Percentiles rank a stretch among this genome's conserved stretches.
These are phyloP conservation scores for Ardeotis arabs DNA, from an alignment of 2,113 vertebrate species.

Conservation along the genomic window DNA sequence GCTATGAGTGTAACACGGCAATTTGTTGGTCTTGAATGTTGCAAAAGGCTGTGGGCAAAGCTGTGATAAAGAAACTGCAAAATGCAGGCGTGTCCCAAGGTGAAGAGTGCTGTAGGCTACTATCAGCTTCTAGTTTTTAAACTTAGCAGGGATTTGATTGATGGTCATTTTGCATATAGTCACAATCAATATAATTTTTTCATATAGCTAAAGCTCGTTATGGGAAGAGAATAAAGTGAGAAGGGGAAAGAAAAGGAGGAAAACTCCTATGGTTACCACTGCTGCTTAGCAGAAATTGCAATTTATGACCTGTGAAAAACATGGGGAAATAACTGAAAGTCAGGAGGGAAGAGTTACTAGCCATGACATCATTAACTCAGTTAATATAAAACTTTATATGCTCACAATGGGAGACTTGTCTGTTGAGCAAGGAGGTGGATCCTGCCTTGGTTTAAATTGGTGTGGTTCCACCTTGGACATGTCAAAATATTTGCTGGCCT, in stretches of 20 bases:
- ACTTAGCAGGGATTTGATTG: background rate
- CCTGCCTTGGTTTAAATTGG: background rate
- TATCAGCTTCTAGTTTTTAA: background rate
- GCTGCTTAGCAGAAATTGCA: background rate
- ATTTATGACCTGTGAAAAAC: conserved; percentile 30
- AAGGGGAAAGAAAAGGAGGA: background rate
- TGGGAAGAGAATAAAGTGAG: background rate
- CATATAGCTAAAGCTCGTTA: background rate
- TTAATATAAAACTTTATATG: background rate
- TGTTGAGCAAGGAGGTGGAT: background rate
- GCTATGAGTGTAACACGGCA: background rate
- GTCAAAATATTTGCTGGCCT: background rate
- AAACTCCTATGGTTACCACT: background rate
- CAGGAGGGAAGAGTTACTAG: conserved; percentile 31
- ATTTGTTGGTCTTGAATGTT: background rate
- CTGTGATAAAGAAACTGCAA: background rate
- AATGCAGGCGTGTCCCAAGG: background rate
- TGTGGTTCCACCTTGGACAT: background rate
- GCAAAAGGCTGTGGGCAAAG: background rate
- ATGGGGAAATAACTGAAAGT: background rate
- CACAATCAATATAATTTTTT: background rate
- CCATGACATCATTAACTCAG: background rate
- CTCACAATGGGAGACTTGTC: background rate
- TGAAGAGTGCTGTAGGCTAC: background rate
- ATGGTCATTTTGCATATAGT: background rate